A percentile compares a stretch with the other conserved stretches of the same genome.
Conservation (phyloP, 2,113 vertebrate genomes). For the Alethe castanea region DNA sequence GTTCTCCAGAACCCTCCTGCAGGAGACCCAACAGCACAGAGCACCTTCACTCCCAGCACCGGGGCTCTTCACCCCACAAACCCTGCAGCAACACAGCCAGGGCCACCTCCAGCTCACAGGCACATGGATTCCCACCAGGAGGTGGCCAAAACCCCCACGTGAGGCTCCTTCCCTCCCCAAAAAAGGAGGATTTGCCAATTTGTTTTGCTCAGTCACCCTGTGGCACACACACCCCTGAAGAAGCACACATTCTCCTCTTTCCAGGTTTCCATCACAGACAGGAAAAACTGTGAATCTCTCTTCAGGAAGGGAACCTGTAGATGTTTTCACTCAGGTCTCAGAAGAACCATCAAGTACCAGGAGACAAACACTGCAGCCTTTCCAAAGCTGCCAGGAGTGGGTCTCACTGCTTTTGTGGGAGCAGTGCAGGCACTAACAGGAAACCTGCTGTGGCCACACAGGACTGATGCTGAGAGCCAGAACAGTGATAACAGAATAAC, state of each 20-base stretch:
- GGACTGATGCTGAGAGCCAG: neutral
- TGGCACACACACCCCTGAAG: neutral
- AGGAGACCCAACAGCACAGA: neutral
- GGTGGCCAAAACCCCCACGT: rapidly evolving
- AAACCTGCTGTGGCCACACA: rapidly evolving
- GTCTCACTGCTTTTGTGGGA: rapidly evolving
- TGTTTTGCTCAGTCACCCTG: neutral
- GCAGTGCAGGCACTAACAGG: rapidly evolving
- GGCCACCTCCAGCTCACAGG: neutral
- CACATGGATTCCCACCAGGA: neutral
- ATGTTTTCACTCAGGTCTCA: neutral
- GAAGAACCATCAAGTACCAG: neutral
- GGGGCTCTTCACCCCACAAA: neutral
- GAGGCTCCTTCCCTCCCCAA: neutral
- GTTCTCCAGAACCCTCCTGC: neutral
- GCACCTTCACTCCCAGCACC: neutral
- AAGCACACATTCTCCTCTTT: rapidly evolving
- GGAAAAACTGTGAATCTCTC: neutral
- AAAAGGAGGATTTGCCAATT: neutral
- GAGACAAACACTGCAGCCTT: neutral
- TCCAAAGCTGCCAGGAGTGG: neutral
- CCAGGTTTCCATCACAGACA: neutral
- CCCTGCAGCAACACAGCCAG: neutral
- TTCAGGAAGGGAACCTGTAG: neutral
- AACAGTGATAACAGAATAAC: rapidly evolving